Percentiles rank a stretch among this genome's conserved stretches.
Evolutionary conservation across 2,888 invertebrate species (phyloP).

Genomic region (Lasiommata megera): DNA sequence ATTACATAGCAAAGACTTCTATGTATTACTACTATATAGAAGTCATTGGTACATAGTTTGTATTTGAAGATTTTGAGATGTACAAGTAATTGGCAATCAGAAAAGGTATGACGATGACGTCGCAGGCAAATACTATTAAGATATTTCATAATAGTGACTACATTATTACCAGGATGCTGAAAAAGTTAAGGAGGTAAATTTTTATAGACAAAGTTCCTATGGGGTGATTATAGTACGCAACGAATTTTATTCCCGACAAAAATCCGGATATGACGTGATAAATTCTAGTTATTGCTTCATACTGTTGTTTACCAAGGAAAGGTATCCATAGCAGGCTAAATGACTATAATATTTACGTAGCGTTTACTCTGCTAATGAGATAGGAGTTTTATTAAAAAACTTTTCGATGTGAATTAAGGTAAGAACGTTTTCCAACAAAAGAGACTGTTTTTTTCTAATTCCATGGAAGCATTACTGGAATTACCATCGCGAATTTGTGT

Average conservation of each 20-base stretch:
- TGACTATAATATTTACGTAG: not conserved
- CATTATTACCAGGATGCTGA: not conserved
- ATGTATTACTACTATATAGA: no score
- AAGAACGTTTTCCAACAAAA: not conserved
- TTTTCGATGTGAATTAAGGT: not conserved
- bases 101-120: not conserved
- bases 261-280: not conserved
- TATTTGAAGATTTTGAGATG: no score
- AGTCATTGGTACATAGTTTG: no score
- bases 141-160: not conserved
- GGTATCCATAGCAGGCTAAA: not conserved
- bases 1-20: no score
- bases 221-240: not conserved
- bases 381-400: conserved; percentile 15
- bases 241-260: not conserved
- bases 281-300: not conserved
- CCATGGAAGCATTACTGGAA: not conserved
- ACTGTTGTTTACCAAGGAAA: not conserved
- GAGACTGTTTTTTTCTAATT: not conserved
- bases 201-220: not conserved
- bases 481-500: not conserved
- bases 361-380: not conserved
- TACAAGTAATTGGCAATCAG: no score
- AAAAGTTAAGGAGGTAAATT: not conserved
- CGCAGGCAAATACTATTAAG: not conserved